Evolutionary conservation across 2,888 invertebrate species (phyloP).

Genomic region (Venusia cambrica): DNA sequence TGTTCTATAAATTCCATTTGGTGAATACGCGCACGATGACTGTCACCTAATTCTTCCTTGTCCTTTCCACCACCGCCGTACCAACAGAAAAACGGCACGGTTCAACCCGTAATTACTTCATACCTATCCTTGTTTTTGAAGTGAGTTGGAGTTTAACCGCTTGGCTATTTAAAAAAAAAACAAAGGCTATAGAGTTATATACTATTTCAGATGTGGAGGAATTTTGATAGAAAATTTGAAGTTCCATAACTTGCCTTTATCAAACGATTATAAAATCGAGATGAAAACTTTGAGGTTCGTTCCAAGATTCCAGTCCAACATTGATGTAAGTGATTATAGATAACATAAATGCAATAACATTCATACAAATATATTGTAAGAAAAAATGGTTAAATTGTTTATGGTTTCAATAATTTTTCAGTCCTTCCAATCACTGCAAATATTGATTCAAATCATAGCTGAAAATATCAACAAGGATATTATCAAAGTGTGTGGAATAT

Average conservation of each 20-base stretch:
- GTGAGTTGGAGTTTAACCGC: no score
- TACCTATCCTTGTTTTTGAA: no score
- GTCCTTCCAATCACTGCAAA: slow-evolving; percentile 29
- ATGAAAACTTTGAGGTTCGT: slow-evolving; percentile 30
- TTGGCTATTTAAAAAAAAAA: no score
- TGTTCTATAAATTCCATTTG: no score
- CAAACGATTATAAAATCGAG: slow-evolving; percentile 14
- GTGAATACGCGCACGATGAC: no score
- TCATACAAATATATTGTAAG: no score
- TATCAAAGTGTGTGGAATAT: slow-evolving; percentile 31
- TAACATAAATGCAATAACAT: no score
- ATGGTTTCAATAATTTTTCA: slow-evolving; percentile 13
- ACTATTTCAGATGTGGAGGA: slow-evolving; percentile 42
- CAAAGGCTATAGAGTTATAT: not conserved
- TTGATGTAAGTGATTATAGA: slow-evolving; percentile 35
- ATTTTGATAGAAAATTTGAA: slow-evolving; percentile 33
- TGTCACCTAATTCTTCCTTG: no score
- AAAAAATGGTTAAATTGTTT: slow-evolving; percentile 1
- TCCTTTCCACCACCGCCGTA: no score
- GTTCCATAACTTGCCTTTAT: slow-evolving; percentile 27
- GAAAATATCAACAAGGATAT: slow-evolving; percentile 35
- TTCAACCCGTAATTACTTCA: no score
- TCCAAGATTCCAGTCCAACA: slow-evolving; percentile 20
- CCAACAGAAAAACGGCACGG: no score
- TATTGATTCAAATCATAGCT: slow-evolving; percentile 37